Conservation (phyloP, 2,113 vertebrate species). For the Sturnus vulgaris region DNA sequence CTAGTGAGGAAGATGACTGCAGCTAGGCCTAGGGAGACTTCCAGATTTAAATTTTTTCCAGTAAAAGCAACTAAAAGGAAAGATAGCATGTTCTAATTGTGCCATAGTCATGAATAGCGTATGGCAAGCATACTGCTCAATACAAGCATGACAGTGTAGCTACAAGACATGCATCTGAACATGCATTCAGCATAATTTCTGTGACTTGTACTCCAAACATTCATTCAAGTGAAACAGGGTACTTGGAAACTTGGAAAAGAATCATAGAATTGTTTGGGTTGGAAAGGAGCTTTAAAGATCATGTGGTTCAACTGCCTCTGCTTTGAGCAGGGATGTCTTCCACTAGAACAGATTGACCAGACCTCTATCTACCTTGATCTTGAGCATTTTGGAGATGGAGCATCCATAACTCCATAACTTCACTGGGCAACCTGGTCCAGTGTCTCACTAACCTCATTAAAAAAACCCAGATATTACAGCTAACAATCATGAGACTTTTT, state of each 20-base stretch:
- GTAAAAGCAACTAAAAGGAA: neutral
- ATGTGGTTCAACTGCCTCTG: neutral
- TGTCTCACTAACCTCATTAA: neutral
- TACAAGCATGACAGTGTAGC: rapidly evolving
- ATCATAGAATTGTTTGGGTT: neutral
- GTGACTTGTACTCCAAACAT: neutral
- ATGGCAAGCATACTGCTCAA: neutral
- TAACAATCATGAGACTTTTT: neutral
- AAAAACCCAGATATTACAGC: neutral
- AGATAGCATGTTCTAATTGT: neutral
- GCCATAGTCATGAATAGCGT: rapidly evolving
- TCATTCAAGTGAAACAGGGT: neutral
- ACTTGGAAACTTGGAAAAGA: neutral
- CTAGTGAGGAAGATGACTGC: neutral
- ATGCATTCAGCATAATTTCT: neutral
- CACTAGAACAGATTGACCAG: neutral
- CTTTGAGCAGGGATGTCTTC: neutral
- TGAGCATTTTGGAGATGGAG: neutral
- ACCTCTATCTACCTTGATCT: neutral
- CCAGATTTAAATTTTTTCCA: neutral
- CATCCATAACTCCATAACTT: neutral
- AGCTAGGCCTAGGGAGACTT: neutral
- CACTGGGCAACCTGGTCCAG: neutral
- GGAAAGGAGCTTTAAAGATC: neutral
- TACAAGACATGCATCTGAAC: neutral